Conservation (phyloP, 2,113 vertebrate species). For the Garra rufa region DNA sequence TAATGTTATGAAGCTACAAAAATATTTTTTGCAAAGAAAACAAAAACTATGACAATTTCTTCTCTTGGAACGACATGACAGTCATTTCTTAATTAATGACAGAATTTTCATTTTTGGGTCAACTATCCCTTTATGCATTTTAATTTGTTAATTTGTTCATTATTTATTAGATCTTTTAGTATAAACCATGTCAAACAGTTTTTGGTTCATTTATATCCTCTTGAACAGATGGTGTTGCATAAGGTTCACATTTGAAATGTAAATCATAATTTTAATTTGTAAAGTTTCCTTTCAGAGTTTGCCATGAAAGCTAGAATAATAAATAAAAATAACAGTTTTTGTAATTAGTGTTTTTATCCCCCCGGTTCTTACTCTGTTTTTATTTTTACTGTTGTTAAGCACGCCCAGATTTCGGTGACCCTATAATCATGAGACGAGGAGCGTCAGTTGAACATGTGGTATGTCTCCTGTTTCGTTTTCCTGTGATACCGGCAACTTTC, state of each 20-base stretch:
- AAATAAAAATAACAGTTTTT: background rate
- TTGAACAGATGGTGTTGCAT: background rate
- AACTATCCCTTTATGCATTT: too few relatives aligned
- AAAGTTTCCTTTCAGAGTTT: background rate
- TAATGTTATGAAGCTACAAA: too few relatives aligned
- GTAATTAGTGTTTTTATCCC: background rate
- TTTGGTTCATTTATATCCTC: background rate
- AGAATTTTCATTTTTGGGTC: too few relatives aligned
- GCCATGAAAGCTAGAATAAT: background rate
- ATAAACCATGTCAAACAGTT: background rate
- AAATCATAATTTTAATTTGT: background rate
- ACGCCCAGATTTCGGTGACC: constrained; percentile 93
- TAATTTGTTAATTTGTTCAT: background rate
- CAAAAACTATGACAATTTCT: too few relatives aligned
- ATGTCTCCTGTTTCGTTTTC: constrained; percentile 59
- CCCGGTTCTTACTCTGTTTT: background rate
- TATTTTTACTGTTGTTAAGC: constrained; percentile 72
- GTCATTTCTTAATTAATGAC: too few relatives aligned
- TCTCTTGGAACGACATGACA: too few relatives aligned
- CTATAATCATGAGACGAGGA: constrained; percentile 94
- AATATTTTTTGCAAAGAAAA: too few relatives aligned
- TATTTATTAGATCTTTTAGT: background rate
- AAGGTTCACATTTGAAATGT: background rate
- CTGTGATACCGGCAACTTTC: background rate
- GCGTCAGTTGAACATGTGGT: constrained; percentile 96